Evolutionary conservation across 2,888 invertebrate genomes (phyloP), one percentile per base, ranked within the genome.

Genomic region (Cheilosia urbana): DNA sequence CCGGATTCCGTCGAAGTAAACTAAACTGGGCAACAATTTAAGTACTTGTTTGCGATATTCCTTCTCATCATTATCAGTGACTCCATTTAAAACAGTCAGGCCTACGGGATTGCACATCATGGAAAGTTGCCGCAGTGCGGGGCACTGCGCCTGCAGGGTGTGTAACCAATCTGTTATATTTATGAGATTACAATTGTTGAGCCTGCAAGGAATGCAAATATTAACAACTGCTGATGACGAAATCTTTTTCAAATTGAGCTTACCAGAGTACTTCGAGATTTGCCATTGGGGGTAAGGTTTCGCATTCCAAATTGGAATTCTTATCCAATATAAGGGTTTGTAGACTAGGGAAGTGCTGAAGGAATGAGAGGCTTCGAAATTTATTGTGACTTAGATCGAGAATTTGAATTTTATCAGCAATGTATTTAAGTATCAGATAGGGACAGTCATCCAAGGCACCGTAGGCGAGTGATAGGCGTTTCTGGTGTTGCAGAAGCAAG

Each of bases 291-390:
- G 97, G 97, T 63, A 97, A 93, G 27, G 93, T 91, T 27, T 95
- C 94, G 81, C 94, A 93, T 40, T 95, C 94, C 17, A 94, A 94
- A 71, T 96, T 94, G 1, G 94, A 93, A 90, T 97, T 97, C 89
- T 95, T 95, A 91, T 97, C 97, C 85, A 96, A 94, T 88, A 97
- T 96, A 15, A 97, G 91, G 0, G 96, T 96, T 6, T 95, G 95
- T 68, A 97, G 91, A 84, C 94, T 93, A 63, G 94, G 94, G 91
- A 97, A 96, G 89, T 95, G 93, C 1, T 93, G 93, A 47, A 97
- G 91, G 87, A 95, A 95, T 87, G 95, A 94, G 80, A 96, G 92
- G 91, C 95, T 95, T 72, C 96, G 96, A 80, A 96, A 94, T 90
- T 94, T 93, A 89, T 96, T 96, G 89, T 95, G 93, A 88, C 95